These are phyloP conservation scores for Tipula confusa DNA, from an alignment of 2,888 invertebrate genomes.

Conservation along the genomic window DNA sequence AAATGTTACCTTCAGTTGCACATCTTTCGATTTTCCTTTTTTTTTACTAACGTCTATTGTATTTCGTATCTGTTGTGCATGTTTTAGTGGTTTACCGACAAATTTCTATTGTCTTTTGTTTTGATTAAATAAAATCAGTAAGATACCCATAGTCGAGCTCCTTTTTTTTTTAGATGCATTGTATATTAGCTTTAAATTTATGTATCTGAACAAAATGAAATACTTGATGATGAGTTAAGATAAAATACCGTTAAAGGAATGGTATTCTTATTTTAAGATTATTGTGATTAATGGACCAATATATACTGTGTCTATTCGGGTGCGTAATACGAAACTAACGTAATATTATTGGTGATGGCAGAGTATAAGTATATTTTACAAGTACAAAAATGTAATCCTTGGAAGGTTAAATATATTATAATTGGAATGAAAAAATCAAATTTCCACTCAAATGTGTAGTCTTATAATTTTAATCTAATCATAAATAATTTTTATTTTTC, in stretches of 20 bases:
- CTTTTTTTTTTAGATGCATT: background rate
- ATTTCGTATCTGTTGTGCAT: background rate
- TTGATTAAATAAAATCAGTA: background rate
- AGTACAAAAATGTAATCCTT: background rate
- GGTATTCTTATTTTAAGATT: background rate
- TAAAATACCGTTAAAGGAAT: constrained; percentile 8
- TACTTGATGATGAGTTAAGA: background rate
- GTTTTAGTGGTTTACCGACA: constrained; percentile 25
- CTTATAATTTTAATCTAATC: background rate
- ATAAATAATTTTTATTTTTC: constrained; percentile 13
- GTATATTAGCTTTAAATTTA: background rate
- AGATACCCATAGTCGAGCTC: background rate
- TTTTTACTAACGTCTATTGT: background rate
- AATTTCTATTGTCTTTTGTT: background rate
- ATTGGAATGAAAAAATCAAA: background rate
- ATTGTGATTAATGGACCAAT: constrained; percentile 4
- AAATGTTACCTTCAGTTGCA: background rate
- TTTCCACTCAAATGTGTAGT: background rate
- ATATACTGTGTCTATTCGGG: too few species aligned
- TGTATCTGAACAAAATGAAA: background rate
- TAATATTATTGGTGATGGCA: background rate
- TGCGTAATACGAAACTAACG: background rate
- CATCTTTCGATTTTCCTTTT: background rate
- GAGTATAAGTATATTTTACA: background rate
- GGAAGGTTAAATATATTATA: background rate